Base-by-base conservation (phyloP, 2,888 invertebrate genomes). In the Neoascia interrupta region DNA sequence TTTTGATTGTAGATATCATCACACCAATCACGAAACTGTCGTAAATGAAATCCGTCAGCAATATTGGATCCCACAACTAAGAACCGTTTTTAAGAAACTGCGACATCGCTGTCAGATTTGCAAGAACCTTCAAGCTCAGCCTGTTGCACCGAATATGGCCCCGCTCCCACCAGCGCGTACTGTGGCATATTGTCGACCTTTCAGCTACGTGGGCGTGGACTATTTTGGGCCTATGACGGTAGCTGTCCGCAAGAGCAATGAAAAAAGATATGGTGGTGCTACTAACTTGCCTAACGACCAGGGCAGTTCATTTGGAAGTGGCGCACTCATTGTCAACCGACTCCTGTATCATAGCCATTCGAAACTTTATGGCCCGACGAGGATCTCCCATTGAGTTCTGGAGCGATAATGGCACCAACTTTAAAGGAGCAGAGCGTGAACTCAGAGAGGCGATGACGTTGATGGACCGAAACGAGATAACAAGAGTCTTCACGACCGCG, bases 301-400 rank as follows among this genome's bases (percentile, higher is more conserved):
- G 75, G 6, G 81, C 72, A 1, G 45, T 81, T 0, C 75, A 75
- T 13, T 8, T 81, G 1, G 70, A 81, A n/a, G n/a, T n/a, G n/a
- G n/a, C n/a, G n/a, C n/a, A n/a, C n/a, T n/a, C n/a, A n/a, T n/a
- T n/a, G n/a, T 43, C 43, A 3, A 64, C 70, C n/a, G 70, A 73
- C 16, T 45, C 60, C 0, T 60, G 58, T 10, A 58, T 68, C 0
- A 28, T 73, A 3, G 51, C 49, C 6, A 43, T 73, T 11, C 26
- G 60, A 0, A 47, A 60, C 1, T 61, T 80, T 18, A 64, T 61
- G 10, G 21, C 56, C 8, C 13, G 73, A 10, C 31, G 68, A 31
- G 69, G 69, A 5, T 36, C 45, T 8, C 54, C 56, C 0, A 0
- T 31, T 11, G 37, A 76, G 13, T 51, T 70, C 15, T 54, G 37